These are phyloP conservation scores for Tenebrio molitor DNA, from an alignment of 1,140 invertebrate genomes.

Conservation along the genomic window DNA sequence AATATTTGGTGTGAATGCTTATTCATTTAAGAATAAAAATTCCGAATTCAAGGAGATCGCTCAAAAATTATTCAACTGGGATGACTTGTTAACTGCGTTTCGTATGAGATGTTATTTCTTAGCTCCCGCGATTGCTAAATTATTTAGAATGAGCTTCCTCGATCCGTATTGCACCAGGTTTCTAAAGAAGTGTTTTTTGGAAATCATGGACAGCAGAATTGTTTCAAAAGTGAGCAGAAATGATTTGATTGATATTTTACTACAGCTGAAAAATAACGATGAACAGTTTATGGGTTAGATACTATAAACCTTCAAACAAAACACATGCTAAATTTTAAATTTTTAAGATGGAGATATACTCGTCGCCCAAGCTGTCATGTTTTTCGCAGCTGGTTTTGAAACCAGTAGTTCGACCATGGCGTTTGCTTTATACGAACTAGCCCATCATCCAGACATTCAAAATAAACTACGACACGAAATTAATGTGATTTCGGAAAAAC, in stretches of 20 bases:
- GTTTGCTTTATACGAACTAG: conserved; percentile 77
- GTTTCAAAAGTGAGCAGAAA: conserved; percentile 44
- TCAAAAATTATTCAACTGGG: conserved; percentile 54
- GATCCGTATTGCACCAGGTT: conserved; percentile 50
- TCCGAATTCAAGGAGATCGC: conserved; percentile 63
- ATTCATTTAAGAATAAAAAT: conserved; percentile 66
- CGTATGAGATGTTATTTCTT: conserved; percentile 61
- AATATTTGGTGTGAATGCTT: conserved; percentile 68
- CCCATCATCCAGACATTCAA: conserved; percentile 68
- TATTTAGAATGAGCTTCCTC: conserved; percentile 60
- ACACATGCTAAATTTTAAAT: neutral
- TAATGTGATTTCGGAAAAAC: conserved; percentile 57
- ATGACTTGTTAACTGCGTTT: conserved; percentile 44
- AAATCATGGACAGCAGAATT: conserved; percentile 52
- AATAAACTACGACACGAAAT: conserved; percentile 67
- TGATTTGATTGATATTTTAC: conserved; percentile 60
- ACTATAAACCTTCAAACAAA: no score
- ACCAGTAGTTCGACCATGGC: conserved; percentile 75
- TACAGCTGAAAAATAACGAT: conserved; percentile 53
- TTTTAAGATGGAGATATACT: conserved; percentile 67
- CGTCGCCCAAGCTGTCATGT: conserved; percentile 71
- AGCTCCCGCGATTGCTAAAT: conserved; percentile 54
- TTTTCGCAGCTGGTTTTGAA: conserved; percentile 77
- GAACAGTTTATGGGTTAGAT: conserved; percentile 4
- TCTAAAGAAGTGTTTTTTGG: conserved; percentile 49